Percentiles rank a stretch among this genome's conserved stretches.
Conservation (phyloP, 2,888 invertebrate species). For the Eristalinus aeneus region DNA sequence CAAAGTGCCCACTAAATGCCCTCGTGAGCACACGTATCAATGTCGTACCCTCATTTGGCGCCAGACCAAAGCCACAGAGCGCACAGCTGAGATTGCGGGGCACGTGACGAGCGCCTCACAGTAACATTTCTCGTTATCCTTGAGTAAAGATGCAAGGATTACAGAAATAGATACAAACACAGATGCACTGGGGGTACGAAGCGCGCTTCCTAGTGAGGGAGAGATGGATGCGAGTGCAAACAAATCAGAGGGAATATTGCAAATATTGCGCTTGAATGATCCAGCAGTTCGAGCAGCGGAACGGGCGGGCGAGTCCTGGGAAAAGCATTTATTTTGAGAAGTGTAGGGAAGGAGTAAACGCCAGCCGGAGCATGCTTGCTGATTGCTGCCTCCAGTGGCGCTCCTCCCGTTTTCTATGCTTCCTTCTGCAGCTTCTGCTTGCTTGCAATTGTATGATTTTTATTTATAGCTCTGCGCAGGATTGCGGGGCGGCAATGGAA, state of each 20-base stretch:
- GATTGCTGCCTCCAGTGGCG: conserved; percentile 36
- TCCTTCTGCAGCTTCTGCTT: background rate
- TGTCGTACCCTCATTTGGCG: conserved; percentile 40
- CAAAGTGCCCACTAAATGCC: conserved; percentile 51
- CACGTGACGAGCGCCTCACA: conserved; percentile 3
- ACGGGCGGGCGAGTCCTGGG: background rate
- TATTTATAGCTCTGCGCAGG: conserved; percentile 64
- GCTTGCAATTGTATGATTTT: conserved; percentile 62
- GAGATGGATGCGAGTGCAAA: conserved; percentile 60
- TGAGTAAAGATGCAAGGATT: conserved; percentile 35
- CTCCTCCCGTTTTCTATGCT: background rate
- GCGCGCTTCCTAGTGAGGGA: background rate
- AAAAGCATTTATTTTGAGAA: conserved; percentile 41
- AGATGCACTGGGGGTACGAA: conserved; percentile 9
- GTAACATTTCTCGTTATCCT: conserved; percentile 45
- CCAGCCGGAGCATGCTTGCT: conserved; percentile 34
- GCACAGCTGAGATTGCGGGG: conserved; percentile 7
- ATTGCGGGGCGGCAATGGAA: conserved; percentile 22
- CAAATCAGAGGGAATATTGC: conserved; percentile 66
- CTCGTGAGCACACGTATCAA: conserved; percentile 53
- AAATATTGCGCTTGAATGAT: conserved; percentile 62
- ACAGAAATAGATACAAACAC: conserved; percentile 37
- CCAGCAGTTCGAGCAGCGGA: background rate
- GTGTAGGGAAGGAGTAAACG: conserved; percentile 12
- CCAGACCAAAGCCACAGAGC: background rate